phyloP scores from a whole-genome alignment of 2,113 vertebrate genomes.

The Climacteris rufus region DNA sequence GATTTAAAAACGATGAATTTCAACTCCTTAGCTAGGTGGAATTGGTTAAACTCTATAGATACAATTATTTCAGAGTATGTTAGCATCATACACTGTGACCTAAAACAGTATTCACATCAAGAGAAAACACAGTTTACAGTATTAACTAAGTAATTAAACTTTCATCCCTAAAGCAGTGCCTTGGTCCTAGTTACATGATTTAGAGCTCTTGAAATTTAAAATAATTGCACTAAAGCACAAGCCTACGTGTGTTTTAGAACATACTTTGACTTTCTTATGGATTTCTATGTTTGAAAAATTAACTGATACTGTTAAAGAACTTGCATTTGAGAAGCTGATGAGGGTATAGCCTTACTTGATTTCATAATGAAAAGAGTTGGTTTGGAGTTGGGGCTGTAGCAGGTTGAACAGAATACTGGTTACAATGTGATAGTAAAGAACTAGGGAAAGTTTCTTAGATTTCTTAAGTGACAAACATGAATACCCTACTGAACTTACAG shows the following conservation, averaged over 20 bases:
- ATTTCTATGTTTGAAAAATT: neutral
- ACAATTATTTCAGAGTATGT: neutral
- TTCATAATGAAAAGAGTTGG: neutral
- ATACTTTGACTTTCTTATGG: neutral
- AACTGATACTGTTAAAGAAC: neutral
- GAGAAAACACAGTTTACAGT: neutral
- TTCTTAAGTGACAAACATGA: neutral
- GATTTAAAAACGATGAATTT: neutral
- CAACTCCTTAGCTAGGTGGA: neutral
- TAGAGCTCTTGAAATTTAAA: neutral
- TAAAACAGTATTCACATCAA: neutral
- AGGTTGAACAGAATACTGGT: neutral
- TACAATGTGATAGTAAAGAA: neutral
- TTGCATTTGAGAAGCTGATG: neutral
- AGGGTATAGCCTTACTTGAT: neutral
- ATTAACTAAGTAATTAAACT: neutral
- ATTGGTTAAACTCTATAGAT: neutral
- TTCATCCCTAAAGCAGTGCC: neutral
- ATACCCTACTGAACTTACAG: neutral
- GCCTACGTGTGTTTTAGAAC: neutral
- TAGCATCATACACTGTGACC: neutral
- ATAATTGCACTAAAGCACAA: neutral
- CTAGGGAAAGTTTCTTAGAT: neutral
- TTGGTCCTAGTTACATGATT: neutral
- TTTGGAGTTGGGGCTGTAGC: neutral